Base-by-base conservation (phyloP, 2,113 vertebrate species). In the Gnathonemus longibarbis region DNA sequence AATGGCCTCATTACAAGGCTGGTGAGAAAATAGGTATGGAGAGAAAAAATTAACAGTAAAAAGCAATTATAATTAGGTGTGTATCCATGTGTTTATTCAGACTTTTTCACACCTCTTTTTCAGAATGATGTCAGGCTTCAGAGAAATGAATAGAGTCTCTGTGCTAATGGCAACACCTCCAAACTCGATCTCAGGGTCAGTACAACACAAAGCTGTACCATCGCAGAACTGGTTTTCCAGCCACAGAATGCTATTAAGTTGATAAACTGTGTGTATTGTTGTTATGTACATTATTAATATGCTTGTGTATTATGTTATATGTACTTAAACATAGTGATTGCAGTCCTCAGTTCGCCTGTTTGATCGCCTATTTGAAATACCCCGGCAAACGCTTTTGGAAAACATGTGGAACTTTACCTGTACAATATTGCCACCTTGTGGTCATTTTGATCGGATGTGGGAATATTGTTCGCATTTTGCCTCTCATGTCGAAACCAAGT, bases 341-440 rank as follows among this genome's bases (percentile, higher is more conserved):
- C n/a, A 48, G 21, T n/a, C 84, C 4, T 31, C 4, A 77, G 13
- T 80, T 19, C 39, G 39, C 39, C 39, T 42, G 39, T 42, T 42
- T 42, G 74, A 80, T 42, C 7, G 74, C 13, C 35, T 5, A 35
- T 80, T 80, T 80, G 74, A 80, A 80, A 19, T 80, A 2, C 83
- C 83, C 8, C 8, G 21, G 42, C 8, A 84, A 48, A 21, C 17
- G 19, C 17, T 83, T 83, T 45, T 45, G 13, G 83, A 46, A 53
- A 9, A 46, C 21, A 24, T 15, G 48, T n/a, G 83, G 46, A 49
- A 56, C 50, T 52, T 27, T 87, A 56, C 27, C 27, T 87, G 85
- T 87, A 52, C 49, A 87, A 87, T 87, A 87, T 13, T 56, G 85
- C 50, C 85, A 48, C 85, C 85, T 53, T 35, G 85, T 53, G 85